Percentiles rank a stretch among this genome's conserved stretches.
Conservation (phyloP, 2,113 vertebrate species). For the Scomber colias region DNA sequence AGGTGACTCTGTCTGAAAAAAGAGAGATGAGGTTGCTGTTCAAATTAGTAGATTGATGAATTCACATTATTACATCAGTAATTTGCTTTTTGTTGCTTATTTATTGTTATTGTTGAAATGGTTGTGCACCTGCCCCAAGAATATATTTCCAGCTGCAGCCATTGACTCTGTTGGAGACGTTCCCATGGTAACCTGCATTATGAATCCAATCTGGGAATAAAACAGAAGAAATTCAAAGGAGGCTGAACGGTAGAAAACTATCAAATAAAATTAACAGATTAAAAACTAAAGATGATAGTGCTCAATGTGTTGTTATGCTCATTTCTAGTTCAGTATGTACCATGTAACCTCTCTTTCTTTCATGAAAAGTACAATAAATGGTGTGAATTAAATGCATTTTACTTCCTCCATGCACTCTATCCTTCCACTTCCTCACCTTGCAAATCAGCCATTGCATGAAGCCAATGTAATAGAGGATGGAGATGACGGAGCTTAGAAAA, state of each 20-base stretch:
- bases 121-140: slow-evolving; percentile 87
- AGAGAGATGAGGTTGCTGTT: slow-evolving; percentile 9
- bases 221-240: slow-evolving; percentile 17
- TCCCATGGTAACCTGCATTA: slow-evolving; percentile 89
- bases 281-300: background rate
- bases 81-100: background rate
- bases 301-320: background rate
- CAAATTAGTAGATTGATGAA: background rate
- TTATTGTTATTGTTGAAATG: background rate
- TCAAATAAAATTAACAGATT: background rate
- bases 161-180: slow-evolving; percentile 90
- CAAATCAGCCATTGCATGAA: slow-evolving; percentile 90
- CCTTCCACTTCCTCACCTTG: slow-evolving; percentile 83
- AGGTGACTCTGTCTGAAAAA: slow-evolving; percentile 86
- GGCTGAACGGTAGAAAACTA: slow-evolving; percentile 8
- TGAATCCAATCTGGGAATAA: slow-evolving; percentile 86
- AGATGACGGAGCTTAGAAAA: slow-evolving; percentile 90
- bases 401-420: background rate
- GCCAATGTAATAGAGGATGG: slow-evolving; percentile 88
- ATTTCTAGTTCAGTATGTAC: background rate
- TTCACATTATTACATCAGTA: background rate
- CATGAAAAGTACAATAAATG: background rate
- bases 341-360: background rate
- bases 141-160: slow-evolving; percentile 91
- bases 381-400: background rate